Evolutionary conservation across 2,113 vertebrate species (phyloP), one percentile per base, ranked within the genome.

Genomic region (Hydrochoerus hydrochaeris): DNA sequence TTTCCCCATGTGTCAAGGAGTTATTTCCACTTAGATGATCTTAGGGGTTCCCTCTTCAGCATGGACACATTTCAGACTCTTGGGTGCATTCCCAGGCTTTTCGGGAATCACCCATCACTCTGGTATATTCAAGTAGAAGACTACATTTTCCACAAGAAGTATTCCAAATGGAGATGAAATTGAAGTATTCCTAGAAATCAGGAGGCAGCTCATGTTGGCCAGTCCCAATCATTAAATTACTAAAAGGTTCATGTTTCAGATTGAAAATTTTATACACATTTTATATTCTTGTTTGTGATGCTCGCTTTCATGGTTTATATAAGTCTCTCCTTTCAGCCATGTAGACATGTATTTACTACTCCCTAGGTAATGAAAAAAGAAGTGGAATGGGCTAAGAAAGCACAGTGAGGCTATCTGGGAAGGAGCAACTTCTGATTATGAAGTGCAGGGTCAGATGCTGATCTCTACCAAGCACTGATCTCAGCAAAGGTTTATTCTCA

Each of bases 121-220:
- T 44, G 13, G 5, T 46, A 86, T n/a, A 77, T 13, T 9, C 54
- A 58, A 75, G 20, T 3, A 46, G 2, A 85, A 58, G 57, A 38
- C 52, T 24, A 93, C 4, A 4, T 77, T 85, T 97, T 60, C 20
- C 69, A 88, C n/a, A 52, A 3, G 90, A 91, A 91, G 7, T 9
- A 75, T 10, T 32, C 41, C 46, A 57, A 41, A 84, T 32, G 41
- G 30, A 96, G 19, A 84, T 71, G 49, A 93, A 94, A 91, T 30
- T 7, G 17, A 96, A 87, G n/a, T 12, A 46, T 49, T 26, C 38
- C 69, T 92, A 38, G 52, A 96, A 95, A 77, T 87, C 63, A 90
- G n/a, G 38, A 71, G 30, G 41, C 3, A 92, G 38, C 30, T 16
- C 62, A 65, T 41, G 11, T 14, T 89, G 73, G 57, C 60, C 73